A percentile compares a stretch with the other conserved stretches of the same genome.
Conservation (phyloP, 2,797 vertebrate species). For the Urosaurus nigricauda region DNA sequence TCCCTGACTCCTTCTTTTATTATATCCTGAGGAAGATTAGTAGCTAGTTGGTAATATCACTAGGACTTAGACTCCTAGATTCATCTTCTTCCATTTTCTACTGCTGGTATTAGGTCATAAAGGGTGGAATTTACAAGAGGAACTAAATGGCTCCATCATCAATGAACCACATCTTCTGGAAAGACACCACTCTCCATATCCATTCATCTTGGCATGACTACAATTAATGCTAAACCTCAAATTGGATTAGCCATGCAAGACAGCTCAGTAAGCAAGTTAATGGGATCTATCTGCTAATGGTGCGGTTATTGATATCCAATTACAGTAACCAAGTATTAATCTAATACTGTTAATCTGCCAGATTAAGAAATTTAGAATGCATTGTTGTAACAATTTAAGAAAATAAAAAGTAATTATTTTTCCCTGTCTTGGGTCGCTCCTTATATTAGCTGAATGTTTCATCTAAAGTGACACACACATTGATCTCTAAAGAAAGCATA, state of each 20-base stretch:
- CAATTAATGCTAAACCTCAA: slow-evolving; percentile 72
- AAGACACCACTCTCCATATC: slow-evolving; percentile 61
- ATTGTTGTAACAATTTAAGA: slow-evolving; percentile 57
- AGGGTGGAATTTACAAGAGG: slow-evolving; percentile 26
- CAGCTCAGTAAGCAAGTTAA: slow-evolving; percentile 71
- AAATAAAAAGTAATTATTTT: slow-evolving; percentile 54
- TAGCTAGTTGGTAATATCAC: slow-evolving; percentile 15
- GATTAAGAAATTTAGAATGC: slow-evolving; percentile 60
- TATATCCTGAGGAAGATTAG: not conserved
- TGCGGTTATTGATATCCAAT: slow-evolving; percentile 71
- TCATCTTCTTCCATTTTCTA: not conserved
- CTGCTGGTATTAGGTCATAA: slow-evolving; percentile 25
- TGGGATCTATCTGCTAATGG: slow-evolving; percentile 71
- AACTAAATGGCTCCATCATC: not conserved
- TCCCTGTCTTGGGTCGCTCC: slow-evolving; percentile 8
- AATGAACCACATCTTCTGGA: slow-evolving; percentile 23
- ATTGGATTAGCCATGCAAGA: slow-evolving; percentile 74
- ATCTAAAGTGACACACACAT: slow-evolving; percentile 50
- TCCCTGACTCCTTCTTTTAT: not conserved
- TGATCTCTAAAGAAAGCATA: slow-evolving; percentile 33
- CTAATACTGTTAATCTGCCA: slow-evolving; percentile 71
- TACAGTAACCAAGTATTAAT: slow-evolving; percentile 76
- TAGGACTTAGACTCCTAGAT: not conserved
- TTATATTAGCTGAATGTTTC: slow-evolving; percentile 46
- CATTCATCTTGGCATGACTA: slow-evolving; percentile 55